Conservation (phyloP, 2,113 vertebrate genomes). For the Nycticryphes semicollaris region DNA sequence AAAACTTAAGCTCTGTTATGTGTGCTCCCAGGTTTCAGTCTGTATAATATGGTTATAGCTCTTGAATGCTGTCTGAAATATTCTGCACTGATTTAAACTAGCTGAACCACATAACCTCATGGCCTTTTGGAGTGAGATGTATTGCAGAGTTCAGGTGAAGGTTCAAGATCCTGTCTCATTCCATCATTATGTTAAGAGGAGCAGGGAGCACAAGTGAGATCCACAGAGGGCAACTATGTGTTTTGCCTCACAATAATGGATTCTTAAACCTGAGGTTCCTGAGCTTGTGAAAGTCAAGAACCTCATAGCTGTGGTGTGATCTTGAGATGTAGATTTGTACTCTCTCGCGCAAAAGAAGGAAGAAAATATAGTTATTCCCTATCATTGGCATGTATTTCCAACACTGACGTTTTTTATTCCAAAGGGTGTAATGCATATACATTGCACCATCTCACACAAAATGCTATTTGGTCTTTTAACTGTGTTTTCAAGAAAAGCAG, state of each 20-base stretch:
- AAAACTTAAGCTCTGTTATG: fast-evolving
- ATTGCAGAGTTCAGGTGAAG: neutral
- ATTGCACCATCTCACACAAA: fast-evolving
- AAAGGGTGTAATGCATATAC: neutral
- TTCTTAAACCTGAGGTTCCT: neutral
- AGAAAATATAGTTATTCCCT: neutral
- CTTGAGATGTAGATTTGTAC: neutral
- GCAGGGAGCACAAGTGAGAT: neutral
- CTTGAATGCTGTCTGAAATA: neutral
- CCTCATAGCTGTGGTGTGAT: fast-evolving
- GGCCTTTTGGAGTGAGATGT: neutral
- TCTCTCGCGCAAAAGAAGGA: neutral
- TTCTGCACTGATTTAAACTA: neutral
- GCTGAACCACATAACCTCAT: neutral
- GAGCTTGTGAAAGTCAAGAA: neutral
- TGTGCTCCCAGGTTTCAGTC: neutral
- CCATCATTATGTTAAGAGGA: neutral
- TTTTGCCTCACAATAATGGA: neutral
- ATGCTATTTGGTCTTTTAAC: neutral
- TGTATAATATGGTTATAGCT: neutral
- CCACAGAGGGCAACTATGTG: neutral
- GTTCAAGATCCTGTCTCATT: neutral
- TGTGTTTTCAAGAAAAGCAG: neutral
- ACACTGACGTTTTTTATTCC: neutral
- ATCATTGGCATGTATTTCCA: neutral